Percentiles rank a stretch among this genome's conserved stretches.
Conservation (phyloP, 2,888 invertebrate species). For the Chaitophorus viminalis region DNA sequence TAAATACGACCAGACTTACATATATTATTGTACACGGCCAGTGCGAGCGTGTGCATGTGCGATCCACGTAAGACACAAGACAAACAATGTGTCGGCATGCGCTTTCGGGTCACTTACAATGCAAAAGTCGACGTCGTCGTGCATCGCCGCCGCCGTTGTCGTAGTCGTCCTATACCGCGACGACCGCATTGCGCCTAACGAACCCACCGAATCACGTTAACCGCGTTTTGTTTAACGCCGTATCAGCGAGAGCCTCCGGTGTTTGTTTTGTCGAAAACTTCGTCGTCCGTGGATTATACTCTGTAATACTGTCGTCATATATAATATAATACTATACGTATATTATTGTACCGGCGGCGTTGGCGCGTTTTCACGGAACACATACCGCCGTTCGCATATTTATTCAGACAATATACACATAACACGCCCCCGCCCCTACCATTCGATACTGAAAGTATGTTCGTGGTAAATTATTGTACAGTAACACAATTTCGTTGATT, state of each 20-base stretch:
- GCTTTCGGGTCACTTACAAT: not conserved
- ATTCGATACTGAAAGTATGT: no score
- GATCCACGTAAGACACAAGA: not conserved
- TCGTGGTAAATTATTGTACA: no score
- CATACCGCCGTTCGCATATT: no score
- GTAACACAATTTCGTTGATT: no score
- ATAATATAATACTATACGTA: no score
- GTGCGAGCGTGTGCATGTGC: not conserved
- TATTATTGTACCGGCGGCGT: no score
- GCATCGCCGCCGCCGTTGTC: not conserved
- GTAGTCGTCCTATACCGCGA: no score
- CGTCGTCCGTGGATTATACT: not conserved
- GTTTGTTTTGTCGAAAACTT: slow-evolving; percentile 33
- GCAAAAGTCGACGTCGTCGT: not conserved
- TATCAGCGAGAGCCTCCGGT: not conserved
- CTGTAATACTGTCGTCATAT: not conserved
- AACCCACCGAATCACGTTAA: not conserved
- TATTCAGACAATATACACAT: no score
- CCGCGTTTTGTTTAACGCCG: not conserved
- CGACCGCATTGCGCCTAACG: slow-evolving; percentile 53
- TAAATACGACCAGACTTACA: no score
- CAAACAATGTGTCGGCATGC: not conserved
- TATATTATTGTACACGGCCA: no score
- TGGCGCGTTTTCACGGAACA: not conserved
- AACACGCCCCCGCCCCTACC: no score